phyloP scores from a whole-genome alignment of 2,113 vertebrate species.

The Cinclus cinclus region DNA sequence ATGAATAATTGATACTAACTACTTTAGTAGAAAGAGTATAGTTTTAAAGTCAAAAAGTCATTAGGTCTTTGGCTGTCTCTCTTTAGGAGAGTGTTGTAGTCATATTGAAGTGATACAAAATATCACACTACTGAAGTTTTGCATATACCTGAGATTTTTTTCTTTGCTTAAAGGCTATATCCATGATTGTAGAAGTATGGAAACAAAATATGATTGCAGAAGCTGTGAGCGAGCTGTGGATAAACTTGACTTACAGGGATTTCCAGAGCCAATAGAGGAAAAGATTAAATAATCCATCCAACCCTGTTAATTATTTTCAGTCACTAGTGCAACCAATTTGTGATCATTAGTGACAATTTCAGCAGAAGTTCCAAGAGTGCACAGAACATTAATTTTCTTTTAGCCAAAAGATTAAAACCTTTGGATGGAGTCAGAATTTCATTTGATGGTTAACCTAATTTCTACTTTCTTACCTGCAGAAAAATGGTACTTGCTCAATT shows the following conservation, averaged over 20 bases:
- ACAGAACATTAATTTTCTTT: not conserved
- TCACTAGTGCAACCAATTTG: not conserved
- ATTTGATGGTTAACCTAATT: not conserved
- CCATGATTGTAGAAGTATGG: not conserved
- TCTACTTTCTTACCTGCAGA: not conserved
- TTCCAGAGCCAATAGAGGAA: not conserved
- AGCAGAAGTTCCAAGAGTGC: not conserved
- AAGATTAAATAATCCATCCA: not conserved
- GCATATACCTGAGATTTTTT: not conserved
- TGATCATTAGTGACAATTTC: not conserved
- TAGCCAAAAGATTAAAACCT: not conserved
- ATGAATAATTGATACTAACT: not conserved
- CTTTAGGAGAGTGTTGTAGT: accelerated
- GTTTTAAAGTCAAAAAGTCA: not conserved
- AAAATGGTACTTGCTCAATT: not conserved
- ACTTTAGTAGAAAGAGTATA: not conserved
- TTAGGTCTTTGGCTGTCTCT: not conserved
- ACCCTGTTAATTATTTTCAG: not conserved
- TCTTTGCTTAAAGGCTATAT: not conserved
- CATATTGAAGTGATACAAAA: not conserved
- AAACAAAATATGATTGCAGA: not conserved
- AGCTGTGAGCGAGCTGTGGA: not conserved
- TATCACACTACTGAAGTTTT: too few relatives aligned
- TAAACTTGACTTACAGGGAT: not conserved
- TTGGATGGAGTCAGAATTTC: not conserved